Percentiles rank a stretch among this genome's conserved stretches.
These are phyloP conservation scores for Pagrus major DNA, from an alignment of 2,113 vertebrate genomes.

Conservation along the genomic window DNA sequence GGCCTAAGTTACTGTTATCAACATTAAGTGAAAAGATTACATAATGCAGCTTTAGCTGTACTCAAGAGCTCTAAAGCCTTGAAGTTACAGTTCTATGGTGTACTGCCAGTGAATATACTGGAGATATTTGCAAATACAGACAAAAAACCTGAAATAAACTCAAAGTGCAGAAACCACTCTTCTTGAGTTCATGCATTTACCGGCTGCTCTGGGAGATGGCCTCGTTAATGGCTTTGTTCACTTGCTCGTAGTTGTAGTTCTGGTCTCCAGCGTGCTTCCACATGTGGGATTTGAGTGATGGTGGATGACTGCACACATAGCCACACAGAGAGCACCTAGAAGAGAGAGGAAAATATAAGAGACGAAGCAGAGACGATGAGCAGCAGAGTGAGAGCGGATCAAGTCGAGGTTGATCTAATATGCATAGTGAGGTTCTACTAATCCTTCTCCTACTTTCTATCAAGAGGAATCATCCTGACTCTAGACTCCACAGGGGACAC, in stretches of 20 bases:
- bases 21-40: background rate
- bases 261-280: constrained; percentile 99
- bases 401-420: constrained; percentile 51
- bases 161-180: background rate
- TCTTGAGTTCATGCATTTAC: constrained; percentile 71
- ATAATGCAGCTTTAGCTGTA: background rate
- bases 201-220: constrained; percentile 96
- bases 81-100: too few relatives aligned
- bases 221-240: constrained; percentile 98
- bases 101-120: background rate
- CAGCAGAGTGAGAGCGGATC: constrained; percentile 28
- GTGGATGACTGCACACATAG: constrained; percentile 97
- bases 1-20: background rate
- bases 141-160: background rate
- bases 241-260: constrained; percentile 99
- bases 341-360: background rate
- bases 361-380: background rate
- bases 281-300: constrained; percentile 98
- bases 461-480: constrained; percentile 56
- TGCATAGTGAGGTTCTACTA: constrained; percentile 37
- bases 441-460: constrained; percentile 59
- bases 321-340: constrained; percentile 96
- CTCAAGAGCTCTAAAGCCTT: background rate
- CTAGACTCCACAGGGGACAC: constrained; percentile 22
- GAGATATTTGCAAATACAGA: background rate